Conservation (phyloP, 2,888 invertebrate species). For the Cactoblastis cactorum region DNA sequence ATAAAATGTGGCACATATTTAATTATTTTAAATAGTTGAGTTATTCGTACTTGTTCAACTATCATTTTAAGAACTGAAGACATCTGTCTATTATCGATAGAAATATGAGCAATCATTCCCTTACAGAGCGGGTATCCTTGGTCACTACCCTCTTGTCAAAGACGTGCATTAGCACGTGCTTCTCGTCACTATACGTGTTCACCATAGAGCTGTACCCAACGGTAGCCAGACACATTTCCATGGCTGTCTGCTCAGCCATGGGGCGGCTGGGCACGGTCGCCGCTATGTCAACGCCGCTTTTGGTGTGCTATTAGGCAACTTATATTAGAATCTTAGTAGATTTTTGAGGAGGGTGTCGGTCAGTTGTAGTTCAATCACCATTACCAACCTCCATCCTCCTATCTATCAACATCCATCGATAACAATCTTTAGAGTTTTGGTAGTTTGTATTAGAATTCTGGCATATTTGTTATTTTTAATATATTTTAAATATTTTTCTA, state of each 20-base stretch:
- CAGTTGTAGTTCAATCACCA: not conserved
- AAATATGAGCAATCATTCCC: not conserved
- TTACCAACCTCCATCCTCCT: no score
- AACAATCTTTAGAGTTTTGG: no score
- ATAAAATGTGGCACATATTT: no score
- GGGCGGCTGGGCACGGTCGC: conserved; percentile 81
- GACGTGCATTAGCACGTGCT: conserved; percentile 79
- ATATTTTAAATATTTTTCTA: no score
- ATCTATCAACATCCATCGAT: no score
- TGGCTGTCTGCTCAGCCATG: conserved; percentile 80
- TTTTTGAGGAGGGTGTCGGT: not conserved
- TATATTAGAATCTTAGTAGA: not conserved
- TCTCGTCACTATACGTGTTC: conserved; percentile 79
- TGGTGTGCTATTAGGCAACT: conserved; percentile 55
- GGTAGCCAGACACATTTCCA: conserved; percentile 72
- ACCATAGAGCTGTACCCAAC: conserved; percentile 84
- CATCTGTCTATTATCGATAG: no score
- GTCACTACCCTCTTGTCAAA: conserved; percentile 69
- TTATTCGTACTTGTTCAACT: no score
- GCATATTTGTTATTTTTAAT: no score
- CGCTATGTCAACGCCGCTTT: conserved; percentile 81
- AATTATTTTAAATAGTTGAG: no score
- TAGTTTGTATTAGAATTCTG: no score
- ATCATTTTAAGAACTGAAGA: no score
- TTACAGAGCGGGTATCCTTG: not conserved